These are phyloP conservation scores for Benitochromis conjunctus DNA, from an alignment of 2,113 vertebrate species.

Conservation along the genomic window DNA sequence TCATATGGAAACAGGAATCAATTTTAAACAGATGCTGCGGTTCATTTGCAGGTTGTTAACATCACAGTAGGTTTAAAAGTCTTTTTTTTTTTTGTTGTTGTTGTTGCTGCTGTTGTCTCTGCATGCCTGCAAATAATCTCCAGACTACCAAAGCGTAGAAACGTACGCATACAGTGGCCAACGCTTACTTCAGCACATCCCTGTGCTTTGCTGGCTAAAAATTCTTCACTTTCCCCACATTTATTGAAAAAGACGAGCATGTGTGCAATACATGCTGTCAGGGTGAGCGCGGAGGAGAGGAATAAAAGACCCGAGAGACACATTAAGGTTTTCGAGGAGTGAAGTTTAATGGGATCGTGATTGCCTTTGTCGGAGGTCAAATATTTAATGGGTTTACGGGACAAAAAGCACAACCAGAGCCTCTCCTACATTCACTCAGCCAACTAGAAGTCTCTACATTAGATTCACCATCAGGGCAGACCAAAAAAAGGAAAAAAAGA, in stretches of 20 bases:
- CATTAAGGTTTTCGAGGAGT: constrained; percentile 41
- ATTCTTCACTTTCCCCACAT: not conserved
- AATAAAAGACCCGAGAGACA: constrained; percentile 25
- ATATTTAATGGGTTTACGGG: constrained; percentile 46
- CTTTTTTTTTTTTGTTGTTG: not conserved
- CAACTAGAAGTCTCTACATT: constrained; percentile 28
- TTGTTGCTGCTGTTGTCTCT: not conserved
- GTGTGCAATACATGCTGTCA: not conserved
- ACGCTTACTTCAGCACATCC: constrained; percentile 11
- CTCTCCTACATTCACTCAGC: constrained; percentile 27
- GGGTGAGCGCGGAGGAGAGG: not conserved
- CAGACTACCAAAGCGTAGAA: constrained; percentile 3
- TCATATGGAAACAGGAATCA: not conserved
- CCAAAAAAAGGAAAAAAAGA: not conserved
- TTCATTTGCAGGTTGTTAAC: constrained; percentile 37
- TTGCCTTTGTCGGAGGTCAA: constrained; percentile 48
- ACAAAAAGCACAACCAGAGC: constrained; percentile 51
- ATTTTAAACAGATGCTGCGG: constrained; percentile 36
- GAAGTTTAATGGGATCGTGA: constrained; percentile 59
- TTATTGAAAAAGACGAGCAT: not conserved
- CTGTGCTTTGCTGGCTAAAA: constrained; percentile 11
- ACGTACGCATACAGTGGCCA: not conserved
- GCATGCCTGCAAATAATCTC: not conserved
- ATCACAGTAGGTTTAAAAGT: constrained; percentile 7
- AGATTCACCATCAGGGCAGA: constrained; percentile 1